These are phyloP conservation scores for Procavia capensis DNA, from an alignment of 2,113 vertebrate species.

Conservation along the genomic window DNA sequence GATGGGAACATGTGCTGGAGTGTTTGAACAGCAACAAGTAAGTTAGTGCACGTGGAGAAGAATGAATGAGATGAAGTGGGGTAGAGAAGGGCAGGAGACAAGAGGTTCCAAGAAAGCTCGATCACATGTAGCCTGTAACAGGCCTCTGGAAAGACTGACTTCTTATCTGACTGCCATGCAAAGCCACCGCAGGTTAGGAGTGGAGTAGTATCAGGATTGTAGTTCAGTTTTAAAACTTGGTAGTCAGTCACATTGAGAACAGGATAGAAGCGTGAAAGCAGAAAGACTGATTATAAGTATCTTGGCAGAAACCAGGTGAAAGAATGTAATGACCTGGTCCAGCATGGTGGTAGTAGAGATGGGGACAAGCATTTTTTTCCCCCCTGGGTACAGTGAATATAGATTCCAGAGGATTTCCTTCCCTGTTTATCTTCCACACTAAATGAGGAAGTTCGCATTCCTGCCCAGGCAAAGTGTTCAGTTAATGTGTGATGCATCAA, in stretches of 20 bases:
- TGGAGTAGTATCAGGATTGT: background rate
- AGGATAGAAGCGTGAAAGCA: background rate
- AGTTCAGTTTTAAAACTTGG: background rate
- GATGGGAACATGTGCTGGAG: background rate
- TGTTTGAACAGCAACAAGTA: background rate
- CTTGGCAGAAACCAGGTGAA: background rate
- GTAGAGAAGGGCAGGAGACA: background rate
- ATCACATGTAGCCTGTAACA: background rate
- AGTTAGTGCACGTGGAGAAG: background rate
- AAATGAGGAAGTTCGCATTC: background rate
- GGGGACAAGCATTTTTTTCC: background rate
- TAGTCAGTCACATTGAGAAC: background rate
- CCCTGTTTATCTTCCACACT: background rate
- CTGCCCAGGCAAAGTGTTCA: background rate
- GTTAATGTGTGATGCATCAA: background rate
- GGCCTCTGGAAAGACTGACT: background rate
- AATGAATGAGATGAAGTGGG: background rate
- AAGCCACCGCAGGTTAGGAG: background rate
- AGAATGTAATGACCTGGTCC: background rate
- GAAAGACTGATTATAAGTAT: background rate
- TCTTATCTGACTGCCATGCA: background rate
- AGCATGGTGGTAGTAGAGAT: background rate
- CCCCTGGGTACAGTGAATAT: background rate
- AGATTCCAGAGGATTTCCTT: background rate
- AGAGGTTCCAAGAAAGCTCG: background rate